Base-by-base conservation (phyloP, 2,888 invertebrate genomes). In the Hirudinaria manillensis region DNA sequence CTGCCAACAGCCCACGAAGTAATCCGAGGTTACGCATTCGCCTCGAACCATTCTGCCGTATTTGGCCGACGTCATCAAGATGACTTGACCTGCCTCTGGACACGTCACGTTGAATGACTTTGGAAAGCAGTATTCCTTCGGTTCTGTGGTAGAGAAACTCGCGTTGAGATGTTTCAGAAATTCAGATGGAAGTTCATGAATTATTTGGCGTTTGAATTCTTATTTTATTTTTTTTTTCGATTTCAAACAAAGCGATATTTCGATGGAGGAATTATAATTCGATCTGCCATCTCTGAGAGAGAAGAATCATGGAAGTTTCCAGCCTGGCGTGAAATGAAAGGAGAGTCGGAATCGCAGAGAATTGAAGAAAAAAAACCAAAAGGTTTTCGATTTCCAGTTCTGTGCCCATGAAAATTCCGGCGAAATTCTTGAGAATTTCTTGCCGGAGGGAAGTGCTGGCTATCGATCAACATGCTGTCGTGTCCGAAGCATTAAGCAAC, bases 31-130 rank as follows among this genome's bases (percentile, higher is more conserved):
- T 45, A 77, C 66, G 51, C 77, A 77, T 10, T 74, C 45, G 19
- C 77, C 76, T 38, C 70, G 74, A 3, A 34, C 56, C 74, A 77
- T 77, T 45, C 77, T 75, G 16, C 77, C 77, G 70, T 77, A 77
- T 16, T 74, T 73, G 29, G 77, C 77, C 0, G 71, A 71, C 65
- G 68, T 67, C 77, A 77, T 76, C n/a, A 77, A 61, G 61, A 77
- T 77, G 38, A 76, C 76, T n/a, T 71, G 51, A 34, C 66, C 38
- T 0, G 61, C 66, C 7, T 72, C 27, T 27, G 72, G 56, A 53
- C 77, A 77, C 36, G 74, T 73, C 21, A 74, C 71, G 72, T 77
- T 77, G 74, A 77, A 77, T 13, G 72, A 74, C 24, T 76, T 68
- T 38, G 76, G 76, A 29, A 74, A 76, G 70, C 77, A 77, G 68